A percentile compares a stretch with the other conserved stretches of the same genome.
phyloP scores from a whole-genome alignment of 2,113 vertebrate species.

The Camelus dromedarius region DNA sequence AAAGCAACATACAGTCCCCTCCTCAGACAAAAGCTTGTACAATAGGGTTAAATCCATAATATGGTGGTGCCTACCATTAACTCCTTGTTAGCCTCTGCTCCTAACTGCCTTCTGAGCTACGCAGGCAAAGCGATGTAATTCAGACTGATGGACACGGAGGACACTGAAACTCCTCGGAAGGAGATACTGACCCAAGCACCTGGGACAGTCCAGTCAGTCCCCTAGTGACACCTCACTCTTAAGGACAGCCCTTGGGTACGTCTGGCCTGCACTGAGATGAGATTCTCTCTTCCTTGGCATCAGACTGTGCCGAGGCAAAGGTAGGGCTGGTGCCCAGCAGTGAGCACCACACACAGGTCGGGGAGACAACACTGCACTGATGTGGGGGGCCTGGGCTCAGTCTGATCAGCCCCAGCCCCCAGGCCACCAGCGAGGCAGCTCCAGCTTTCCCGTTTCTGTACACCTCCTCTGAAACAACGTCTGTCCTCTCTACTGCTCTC shows the following conservation, averaged over 20 bases:
- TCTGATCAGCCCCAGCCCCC: too few species aligned
- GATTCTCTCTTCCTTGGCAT: background rate
- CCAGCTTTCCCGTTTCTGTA: too few species aligned
- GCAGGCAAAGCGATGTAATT: background rate
- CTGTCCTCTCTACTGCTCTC: background rate
- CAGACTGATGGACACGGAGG: background rate
- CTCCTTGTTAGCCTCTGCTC: background rate
- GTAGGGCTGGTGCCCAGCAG: background rate
- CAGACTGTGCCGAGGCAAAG: background rate
- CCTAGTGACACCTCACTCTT: background rate
- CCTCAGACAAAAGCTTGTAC: background rate
- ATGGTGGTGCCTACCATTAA: background rate
- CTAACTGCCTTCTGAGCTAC: background rate
- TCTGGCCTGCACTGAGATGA: background rate
- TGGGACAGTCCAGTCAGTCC: background rate
- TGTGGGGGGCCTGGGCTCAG: rapidly evolving
- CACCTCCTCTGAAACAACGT: background rate
- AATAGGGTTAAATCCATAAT: background rate
- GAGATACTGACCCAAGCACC: background rate
- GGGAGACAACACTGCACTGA: rapidly evolving
- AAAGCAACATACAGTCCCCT: background rate
- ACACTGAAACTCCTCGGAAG: background rate
- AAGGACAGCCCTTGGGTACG: background rate
- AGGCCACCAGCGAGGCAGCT: rapidly evolving
- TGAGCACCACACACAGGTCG: rapidly evolving